Conservation (phyloP, 2,113 vertebrate genomes). For the Onychostoma macrolepis region DNA sequence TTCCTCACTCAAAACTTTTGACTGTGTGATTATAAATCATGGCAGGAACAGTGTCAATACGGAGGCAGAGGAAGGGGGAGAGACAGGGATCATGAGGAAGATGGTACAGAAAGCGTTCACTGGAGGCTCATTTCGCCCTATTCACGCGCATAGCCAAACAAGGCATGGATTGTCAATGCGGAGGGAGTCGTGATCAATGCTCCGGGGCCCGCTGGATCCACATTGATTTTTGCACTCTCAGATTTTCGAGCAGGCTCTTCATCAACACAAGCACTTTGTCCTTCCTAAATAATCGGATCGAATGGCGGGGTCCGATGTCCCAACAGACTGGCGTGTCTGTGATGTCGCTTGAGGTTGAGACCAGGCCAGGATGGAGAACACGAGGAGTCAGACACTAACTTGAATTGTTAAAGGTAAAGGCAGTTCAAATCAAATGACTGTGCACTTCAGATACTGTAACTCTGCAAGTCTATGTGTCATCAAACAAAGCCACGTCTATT, state of each 20-base stretch:
- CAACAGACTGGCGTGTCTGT: slow-evolving; percentile 46
- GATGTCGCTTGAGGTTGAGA: slow-evolving; percentile 43
- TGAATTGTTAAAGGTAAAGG: slow-evolving; percentile 15
- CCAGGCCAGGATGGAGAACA: slow-evolving; percentile 24
- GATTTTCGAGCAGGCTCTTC: slow-evolving; percentile 84
- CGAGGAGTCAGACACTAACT: slow-evolving; percentile 10
- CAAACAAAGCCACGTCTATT: slow-evolving; percentile 2
- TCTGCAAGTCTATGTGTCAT: not conserved
- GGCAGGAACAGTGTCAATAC: slow-evolving; percentile 83
- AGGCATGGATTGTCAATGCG: slow-evolving; percentile 83
- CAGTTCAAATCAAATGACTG: not conserved
- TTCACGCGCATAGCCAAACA: slow-evolving; percentile 82
- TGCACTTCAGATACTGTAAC: not conserved
- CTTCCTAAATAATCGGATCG: slow-evolving; percentile 85
- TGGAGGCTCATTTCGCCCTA: slow-evolving; percentile 81
- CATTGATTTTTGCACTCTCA: slow-evolving; percentile 87
- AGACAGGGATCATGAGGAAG: slow-evolving; percentile 49
- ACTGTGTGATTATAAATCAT: slow-evolving; percentile 94
- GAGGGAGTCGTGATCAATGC: slow-evolving; percentile 79
- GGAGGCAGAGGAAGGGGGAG: slow-evolving; percentile 54
- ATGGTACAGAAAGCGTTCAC: slow-evolving; percentile 73
- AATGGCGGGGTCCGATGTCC: slow-evolving; percentile 68
- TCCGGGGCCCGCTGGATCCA: slow-evolving; percentile 77
- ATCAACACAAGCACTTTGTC: slow-evolving; percentile 88
- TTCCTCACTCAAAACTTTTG: slow-evolving; percentile 78